These are phyloP conservation scores for Monopis laevigella DNA, from an alignment of 2,888 invertebrate species.

Conservation along the genomic window DNA sequence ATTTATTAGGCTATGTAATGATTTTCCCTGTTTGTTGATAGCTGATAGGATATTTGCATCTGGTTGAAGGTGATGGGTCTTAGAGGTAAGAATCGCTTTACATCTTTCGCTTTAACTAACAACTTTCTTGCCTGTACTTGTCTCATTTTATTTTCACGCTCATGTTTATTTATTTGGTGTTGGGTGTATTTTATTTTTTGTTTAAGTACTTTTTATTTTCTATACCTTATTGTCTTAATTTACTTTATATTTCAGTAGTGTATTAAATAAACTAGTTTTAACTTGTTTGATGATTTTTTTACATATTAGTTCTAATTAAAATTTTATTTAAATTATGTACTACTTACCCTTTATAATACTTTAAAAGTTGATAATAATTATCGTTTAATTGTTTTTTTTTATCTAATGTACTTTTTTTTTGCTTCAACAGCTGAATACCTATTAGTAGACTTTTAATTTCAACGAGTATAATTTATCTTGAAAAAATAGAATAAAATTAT, in stretches of 20 bases:
- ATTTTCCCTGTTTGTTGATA: background rate
- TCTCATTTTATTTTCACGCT: background rate
- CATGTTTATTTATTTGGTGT: background rate
- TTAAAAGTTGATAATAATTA: too few species aligned
- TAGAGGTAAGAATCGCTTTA: conserved; percentile 44
- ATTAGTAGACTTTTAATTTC: too few species aligned
- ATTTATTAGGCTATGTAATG: background rate
- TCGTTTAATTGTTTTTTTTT: too few species aligned
- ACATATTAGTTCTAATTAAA: too few species aligned
- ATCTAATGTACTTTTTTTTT: background rate
- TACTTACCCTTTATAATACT: too few species aligned
- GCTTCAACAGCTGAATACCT: background rate
- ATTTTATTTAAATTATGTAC: background rate
- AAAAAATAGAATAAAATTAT: too few species aligned
- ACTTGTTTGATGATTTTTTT: too few species aligned
- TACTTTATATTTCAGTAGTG: background rate
- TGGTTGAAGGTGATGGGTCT: conserved; percentile 52
- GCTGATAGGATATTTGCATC: conserved; percentile 26
- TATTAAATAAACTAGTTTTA: too few species aligned
- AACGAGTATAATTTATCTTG: too few species aligned
- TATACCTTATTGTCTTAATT: background rate
- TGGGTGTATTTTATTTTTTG: background rate
- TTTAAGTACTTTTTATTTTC: background rate
- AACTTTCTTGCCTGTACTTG: conserved; percentile 29
- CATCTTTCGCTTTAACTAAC: conserved; percentile 34